phyloP scores from a whole-genome alignment of 1,140 invertebrate genomes.

The Microvelia longipes region DNA sequence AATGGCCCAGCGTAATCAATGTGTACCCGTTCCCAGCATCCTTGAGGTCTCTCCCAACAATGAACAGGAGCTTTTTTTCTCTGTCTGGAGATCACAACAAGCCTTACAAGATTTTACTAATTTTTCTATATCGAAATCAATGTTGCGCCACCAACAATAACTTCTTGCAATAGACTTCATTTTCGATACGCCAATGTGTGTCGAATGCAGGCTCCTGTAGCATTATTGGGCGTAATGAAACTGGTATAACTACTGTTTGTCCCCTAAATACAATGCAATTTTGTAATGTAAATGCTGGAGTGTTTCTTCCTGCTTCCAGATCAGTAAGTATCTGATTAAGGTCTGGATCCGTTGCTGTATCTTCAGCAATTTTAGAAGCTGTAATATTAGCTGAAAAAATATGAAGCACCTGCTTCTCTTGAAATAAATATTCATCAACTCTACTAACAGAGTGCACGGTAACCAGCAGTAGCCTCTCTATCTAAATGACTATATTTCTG shows the following conservation, averaged over 20 bases:
- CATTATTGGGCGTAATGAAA: not conserved
- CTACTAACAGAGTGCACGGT: constrained; percentile 22
- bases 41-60: constrained; percentile 22
- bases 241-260: constrained; percentile 12
- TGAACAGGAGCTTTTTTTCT: constrained; percentile 16
- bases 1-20: constrained; percentile 26
- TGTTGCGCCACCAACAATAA: constrained; percentile 21
- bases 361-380: no score
- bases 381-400: not conserved
- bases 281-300: not conserved
- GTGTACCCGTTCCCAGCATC: constrained; percentile 25
- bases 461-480: constrained; percentile 32
- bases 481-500: constrained; percentile 31
- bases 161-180: constrained; percentile 23
- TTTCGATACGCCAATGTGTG: constrained; percentile 21
- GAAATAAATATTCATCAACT: not conserved
- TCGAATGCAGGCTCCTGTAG: constrained; percentile 15
- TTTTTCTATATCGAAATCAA: constrained; percentile 24
- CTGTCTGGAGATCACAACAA: constrained; percentile 17
- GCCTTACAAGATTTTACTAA: constrained; percentile 18
- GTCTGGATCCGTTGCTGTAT: constrained; percentile 9
- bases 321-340: not conserved
- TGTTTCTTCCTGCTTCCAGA: not conserved
- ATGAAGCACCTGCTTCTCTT: not conserved
- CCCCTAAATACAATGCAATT: constrained; percentile 10